Evolutionary conservation across 2,797 vertebrate species (phyloP).

Genomic region (Myotis daubentonii): DNA sequence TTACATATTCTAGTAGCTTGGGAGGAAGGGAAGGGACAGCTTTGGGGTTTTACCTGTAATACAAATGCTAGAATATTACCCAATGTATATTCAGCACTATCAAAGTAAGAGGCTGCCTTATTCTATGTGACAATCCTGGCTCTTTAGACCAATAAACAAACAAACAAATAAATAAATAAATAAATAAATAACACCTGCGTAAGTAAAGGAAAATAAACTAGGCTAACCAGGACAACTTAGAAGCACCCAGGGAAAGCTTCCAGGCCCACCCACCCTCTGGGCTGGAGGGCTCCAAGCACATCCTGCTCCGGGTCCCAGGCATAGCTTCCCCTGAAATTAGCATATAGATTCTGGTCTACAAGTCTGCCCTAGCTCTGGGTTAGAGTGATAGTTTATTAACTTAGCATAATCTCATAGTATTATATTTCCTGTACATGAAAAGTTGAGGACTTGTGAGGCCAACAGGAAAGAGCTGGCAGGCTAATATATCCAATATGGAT

Average conservation of each 20-base stretch:
- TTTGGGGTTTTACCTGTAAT: background rate
- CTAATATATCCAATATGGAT: background rate
- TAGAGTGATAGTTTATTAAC: too few relatives aligned
- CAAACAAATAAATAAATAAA: background rate
- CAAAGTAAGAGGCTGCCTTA: background rate
- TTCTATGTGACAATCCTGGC: background rate
- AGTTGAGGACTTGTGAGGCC: background rate
- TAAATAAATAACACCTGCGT: background rate
- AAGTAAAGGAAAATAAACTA: background rate
- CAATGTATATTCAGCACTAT: background rate
- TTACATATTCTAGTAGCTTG: background rate
- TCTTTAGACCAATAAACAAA: background rate
- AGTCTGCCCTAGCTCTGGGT: background rate
- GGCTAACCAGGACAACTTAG: background rate
- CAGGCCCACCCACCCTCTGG: too few relatives aligned
- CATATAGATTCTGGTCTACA: background rate
- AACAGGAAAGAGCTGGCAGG: background rate
- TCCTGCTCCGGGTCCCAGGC: fast-evolving
- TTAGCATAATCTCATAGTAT: too few relatives aligned
- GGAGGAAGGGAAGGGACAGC: background rate
- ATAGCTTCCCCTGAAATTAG: background rate
- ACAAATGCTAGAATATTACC: background rate
- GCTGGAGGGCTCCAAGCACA: background rate
- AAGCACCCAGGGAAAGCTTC: background rate
- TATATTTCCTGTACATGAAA: background rate